A percentile compares a stretch with the other conserved stretches of the same genome.
Evolutionary conservation across 1,140 invertebrate species (phyloP).

Genomic region (Caerostris extrusa): DNA sequence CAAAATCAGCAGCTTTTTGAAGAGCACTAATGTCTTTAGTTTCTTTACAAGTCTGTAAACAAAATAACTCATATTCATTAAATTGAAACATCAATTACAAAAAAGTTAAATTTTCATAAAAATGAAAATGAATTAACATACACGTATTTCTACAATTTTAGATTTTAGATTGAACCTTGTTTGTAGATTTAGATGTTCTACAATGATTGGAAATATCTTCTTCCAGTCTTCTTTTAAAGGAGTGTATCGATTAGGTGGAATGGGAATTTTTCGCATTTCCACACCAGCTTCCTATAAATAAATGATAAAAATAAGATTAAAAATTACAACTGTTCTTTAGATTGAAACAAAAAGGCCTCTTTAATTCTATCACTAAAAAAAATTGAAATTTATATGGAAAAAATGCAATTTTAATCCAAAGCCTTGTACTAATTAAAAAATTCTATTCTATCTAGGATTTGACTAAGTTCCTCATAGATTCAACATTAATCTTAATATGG

Average conservation of each 20-base stretch:
- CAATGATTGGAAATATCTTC: conserved; percentile 97
- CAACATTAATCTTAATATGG: not conserved
- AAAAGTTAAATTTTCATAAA: conserved; percentile 7
- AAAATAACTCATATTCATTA: not conserved
- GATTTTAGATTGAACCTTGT: conserved; percentile 97
- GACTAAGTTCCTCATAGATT: no score
- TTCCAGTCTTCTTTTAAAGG: conserved; percentile 98
- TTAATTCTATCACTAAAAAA: not conserved
- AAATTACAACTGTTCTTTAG: not conserved
- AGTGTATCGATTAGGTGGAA: conserved; percentile 90
- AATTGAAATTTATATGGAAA: not conserved
- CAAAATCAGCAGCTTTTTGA: conserved; percentile 99
- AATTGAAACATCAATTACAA: not conserved
- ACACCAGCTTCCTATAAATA: conserved; percentile 79
- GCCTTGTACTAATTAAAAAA: not conserved
- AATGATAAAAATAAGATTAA: not conserved
- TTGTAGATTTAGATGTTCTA: conserved; percentile 96
- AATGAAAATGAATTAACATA: conserved; percentile 72
- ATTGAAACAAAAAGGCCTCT: no score
- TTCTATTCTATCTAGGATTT: not conserved
- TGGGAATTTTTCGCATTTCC: conserved; percentile 84
- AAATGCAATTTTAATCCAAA: not conserved
- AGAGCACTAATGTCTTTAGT: conserved; percentile 94
- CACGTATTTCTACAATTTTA: conserved; percentile 92
- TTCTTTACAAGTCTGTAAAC: conserved; percentile 85